Conservation (phyloP, 2,888 invertebrate genomes). For the Silvanus unidentatus region DNA sequence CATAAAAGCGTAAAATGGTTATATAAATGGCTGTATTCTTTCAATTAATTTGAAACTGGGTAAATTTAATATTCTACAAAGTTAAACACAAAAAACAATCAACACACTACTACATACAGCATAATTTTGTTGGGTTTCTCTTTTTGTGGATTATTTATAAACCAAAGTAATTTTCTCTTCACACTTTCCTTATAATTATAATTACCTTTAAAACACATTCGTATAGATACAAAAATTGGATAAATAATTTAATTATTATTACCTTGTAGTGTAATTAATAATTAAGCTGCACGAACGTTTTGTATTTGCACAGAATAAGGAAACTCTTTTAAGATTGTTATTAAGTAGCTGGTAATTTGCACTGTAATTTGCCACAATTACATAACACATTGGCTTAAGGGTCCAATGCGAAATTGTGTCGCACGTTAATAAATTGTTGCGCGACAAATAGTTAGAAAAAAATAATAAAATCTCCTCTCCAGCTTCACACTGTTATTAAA, state of each 20-base stretch:
- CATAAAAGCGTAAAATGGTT: slow-evolving; percentile 31
- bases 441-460: too few relatives aligned
- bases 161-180: slow-evolving; percentile 29
- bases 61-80: slow-evolving; percentile 3
- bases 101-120: not conserved
- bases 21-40: slow-evolving; percentile 31
- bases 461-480: too few relatives aligned
- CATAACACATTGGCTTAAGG: too few relatives aligned
- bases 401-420: too few relatives aligned
- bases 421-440: too few relatives aligned
- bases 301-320: too few relatives aligned
- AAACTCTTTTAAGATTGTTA: too few relatives aligned
- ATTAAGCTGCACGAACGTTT: too few relatives aligned
- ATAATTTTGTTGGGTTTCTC: slow-evolving; percentile 27
- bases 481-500: too few relatives aligned
- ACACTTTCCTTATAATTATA: slow-evolving; percentile 32
- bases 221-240: not conserved
- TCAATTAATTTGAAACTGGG: slow-evolving; percentile 21
- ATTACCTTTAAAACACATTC: slow-evolving; percentile 17
- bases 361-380: too few relatives aligned
- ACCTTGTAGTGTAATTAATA: not conserved
- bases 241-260: slow-evolving; percentile 1
- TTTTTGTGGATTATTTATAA: slow-evolving; percentile 28
- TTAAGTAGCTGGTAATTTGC: too few relatives aligned
- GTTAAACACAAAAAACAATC: not conserved